These are phyloP conservation scores for Myotis daubentonii DNA, from an alignment of 2,797 vertebrate genomes.

Conservation along the genomic window DNA sequence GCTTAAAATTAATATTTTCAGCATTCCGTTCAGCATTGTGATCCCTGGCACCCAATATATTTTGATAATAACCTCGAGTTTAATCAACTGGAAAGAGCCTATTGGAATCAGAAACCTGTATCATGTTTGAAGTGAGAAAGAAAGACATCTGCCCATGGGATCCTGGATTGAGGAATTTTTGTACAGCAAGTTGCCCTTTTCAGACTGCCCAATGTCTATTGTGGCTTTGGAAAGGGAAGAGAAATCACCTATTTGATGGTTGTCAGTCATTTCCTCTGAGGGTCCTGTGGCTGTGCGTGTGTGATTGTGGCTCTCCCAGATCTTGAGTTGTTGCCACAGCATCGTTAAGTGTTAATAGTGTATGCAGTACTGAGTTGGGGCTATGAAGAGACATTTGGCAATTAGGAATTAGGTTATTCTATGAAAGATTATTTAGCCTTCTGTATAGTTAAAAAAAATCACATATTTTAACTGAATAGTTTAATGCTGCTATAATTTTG, in stretches of 20 bases:
- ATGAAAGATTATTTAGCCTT: conserved; percentile 51
- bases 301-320: not conserved
- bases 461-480: conserved; percentile 46
- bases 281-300: not conserved
- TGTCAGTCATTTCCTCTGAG: not conserved
- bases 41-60: not conserved
- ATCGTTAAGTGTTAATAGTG: not conserved
- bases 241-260: not conserved
- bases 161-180: conserved; percentile 25
- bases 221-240: not conserved
- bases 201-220: not conserved
- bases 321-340: not conserved
- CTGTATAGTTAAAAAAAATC: conserved; percentile 41
- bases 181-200: not conserved
- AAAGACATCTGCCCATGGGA: not conserved
- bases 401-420: not conserved
- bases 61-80: conserved; percentile 35
- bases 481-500: conserved; percentile 64
- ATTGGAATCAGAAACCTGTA: not conserved
- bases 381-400: not conserved
- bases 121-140: not conserved
- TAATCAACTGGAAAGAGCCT: not conserved
- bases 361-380: not conserved
- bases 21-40: not conserved
- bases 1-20: not conserved